phyloP scores from a whole-genome alignment of 35 echinoderm and acorn worm genomes.

The Apostichopus japonicus region DNA sequence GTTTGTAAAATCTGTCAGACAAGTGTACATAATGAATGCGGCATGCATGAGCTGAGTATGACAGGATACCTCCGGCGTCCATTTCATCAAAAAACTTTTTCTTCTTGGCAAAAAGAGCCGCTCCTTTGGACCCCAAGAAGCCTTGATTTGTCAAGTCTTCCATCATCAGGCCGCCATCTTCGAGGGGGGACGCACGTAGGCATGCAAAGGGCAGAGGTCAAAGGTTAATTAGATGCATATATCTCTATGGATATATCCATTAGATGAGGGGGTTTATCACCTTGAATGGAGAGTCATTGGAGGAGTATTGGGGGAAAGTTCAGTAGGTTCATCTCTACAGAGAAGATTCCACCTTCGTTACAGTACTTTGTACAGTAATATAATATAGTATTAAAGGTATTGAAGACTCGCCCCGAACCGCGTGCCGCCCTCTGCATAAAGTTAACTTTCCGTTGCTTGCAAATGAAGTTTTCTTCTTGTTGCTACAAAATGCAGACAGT shows the following conservation, averaged over 20 bases:
- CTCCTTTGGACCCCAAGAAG: constrained; percentile 49
- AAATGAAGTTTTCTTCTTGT: too few relatives aligned
- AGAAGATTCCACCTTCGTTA: too few relatives aligned
- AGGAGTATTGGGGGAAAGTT: too few relatives aligned
- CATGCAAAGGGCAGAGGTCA: constrained; percentile 48
- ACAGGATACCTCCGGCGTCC: constrained; percentile 27
- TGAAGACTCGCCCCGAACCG: too few relatives aligned
- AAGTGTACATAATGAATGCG: not conserved
- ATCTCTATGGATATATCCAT: not conserved
- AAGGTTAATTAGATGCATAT: constrained; percentile 12
- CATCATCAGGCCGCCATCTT: constrained; percentile 29
- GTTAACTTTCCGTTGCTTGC: too few relatives aligned
- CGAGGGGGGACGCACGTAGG: not conserved
- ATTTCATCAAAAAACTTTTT: constrained; percentile 40
- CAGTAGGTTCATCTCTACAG: too few relatives aligned
- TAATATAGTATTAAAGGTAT: too few relatives aligned
- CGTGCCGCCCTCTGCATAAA: too few relatives aligned
- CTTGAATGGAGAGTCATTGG: too few relatives aligned
- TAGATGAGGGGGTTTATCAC: too few relatives aligned
- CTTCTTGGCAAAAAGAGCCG: constrained; percentile 48
- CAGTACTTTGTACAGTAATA: too few relatives aligned
- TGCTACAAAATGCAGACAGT: too few relatives aligned
- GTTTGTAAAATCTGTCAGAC: not conserved
- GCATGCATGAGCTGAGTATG: not conserved
- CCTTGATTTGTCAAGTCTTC: constrained; percentile 37